Evolutionary conservation across 2,888 invertebrate genomes (phyloP).

Genomic region (Gymnocheta viridis): DNA sequence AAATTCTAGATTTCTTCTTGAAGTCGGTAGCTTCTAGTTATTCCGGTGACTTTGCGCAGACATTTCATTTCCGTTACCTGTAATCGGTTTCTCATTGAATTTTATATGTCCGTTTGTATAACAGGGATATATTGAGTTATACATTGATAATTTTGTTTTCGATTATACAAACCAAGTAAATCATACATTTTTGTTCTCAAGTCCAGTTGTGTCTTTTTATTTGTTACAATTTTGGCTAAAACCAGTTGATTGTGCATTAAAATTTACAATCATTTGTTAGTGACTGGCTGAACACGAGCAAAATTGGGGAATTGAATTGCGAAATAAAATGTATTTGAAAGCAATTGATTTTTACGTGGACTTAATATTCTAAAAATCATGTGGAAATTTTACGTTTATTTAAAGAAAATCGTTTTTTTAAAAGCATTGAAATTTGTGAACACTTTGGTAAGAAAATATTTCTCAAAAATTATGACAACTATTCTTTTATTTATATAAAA

Average conservation of each 20-base stretch:
- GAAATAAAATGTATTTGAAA: too few species aligned
- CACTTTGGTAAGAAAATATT: not conserved
- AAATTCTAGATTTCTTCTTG: too few species aligned
- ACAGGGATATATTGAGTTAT: too few species aligned
- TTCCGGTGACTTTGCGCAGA: too few species aligned
- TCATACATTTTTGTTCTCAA: not conserved
- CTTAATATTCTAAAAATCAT: not conserved
- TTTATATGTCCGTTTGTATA: too few species aligned
- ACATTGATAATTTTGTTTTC: too few species aligned
- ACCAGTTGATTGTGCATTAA: not conserved
- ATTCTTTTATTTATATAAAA: not conserved
- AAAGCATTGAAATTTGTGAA: not conserved
- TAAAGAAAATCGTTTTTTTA: not conserved
- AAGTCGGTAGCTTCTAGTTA: too few species aligned
- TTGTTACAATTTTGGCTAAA: not conserved
- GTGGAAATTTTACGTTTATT: too few species aligned
- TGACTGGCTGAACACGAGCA: not conserved
- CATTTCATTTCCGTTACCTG: too few species aligned
- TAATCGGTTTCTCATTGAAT: too few species aligned
- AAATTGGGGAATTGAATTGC: not conserved
- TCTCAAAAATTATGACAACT: conserved; percentile 18
- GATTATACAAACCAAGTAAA: too few species aligned
- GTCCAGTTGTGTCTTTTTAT: not conserved
- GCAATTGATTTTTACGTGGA: not conserved
- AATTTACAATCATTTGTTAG: not conserved